phyloP scores from a whole-genome alignment of 2,113 vertebrate genomes.

The Ornithorhynchus anatinus region DNA sequence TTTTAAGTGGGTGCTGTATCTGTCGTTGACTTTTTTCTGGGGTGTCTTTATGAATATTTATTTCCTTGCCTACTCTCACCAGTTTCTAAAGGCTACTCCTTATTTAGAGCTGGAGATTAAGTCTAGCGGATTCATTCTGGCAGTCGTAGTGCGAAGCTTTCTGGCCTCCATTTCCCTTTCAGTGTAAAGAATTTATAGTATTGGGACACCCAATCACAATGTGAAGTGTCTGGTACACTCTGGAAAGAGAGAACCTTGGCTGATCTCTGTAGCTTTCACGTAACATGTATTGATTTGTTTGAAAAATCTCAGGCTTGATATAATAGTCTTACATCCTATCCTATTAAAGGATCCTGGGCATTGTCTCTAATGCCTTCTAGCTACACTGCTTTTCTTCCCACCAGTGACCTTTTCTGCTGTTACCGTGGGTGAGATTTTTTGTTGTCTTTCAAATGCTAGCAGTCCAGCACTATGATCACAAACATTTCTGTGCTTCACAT shows the following conservation, averaged over 20 bases:
- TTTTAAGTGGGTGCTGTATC: background rate
- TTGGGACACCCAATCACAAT: background rate
- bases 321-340: background rate
- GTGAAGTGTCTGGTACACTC: background rate
- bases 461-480: no score
- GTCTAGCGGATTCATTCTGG: background rate
- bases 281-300: background rate
- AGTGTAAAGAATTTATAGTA: background rate
- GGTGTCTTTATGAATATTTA: constrained; percentile 4
- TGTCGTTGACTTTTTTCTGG: background rate
- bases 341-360: background rate
- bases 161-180: background rate
- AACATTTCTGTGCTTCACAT: no score
- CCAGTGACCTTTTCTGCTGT: background rate
- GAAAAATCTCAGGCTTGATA: background rate
- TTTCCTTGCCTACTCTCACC: background rate
- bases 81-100: constrained; percentile 5
- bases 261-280: background rate
- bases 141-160: background rate
- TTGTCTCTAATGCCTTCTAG: background rate
- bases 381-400: background rate
- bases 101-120: constrained; percentile 1
- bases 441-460: no score
- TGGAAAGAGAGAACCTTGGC: background rate
- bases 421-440: background rate